Percentiles rank a stretch among this genome's conserved stretches.
Conservation (phyloP, 2,113 vertebrate species). For the Benitochromis conjunctus region DNA sequence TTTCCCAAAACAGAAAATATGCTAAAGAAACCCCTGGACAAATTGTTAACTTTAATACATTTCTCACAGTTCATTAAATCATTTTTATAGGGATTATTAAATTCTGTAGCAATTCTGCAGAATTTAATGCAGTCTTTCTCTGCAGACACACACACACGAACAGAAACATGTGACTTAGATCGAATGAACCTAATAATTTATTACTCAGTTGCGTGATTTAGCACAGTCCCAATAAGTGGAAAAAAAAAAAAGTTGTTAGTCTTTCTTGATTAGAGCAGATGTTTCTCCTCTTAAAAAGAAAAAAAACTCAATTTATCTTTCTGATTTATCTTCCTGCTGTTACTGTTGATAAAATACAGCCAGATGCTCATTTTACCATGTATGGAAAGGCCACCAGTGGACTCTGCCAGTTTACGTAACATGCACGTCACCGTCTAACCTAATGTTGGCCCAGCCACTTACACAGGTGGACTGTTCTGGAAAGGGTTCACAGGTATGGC, state of each 20-base stretch:
- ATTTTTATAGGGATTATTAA: background rate
- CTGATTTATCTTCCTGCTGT: slow-evolving; percentile 37
- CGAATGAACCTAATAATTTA: slow-evolving; percentile 10
- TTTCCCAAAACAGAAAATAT: background rate
- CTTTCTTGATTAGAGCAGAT: slow-evolving; percentile 60
- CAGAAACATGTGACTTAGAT: background rate
- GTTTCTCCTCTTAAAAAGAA: slow-evolving; percentile 39
- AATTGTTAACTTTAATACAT: background rate
- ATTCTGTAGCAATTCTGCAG: background rate
- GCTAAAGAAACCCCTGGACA: background rate
- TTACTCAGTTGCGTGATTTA: slow-evolving; percentile 17
- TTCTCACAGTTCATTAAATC: background rate
- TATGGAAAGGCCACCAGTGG: slow-evolving; percentile 22
- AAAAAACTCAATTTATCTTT: slow-evolving; percentile 29
- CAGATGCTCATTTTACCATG: slow-evolving; percentile 19
- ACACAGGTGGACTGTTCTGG: slow-evolving; percentile 38
- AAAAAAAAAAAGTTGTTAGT: slow-evolving; percentile 34
- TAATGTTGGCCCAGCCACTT: slow-evolving; percentile 22
- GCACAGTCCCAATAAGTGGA: slow-evolving; percentile 11
- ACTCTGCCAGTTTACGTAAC: slow-evolving; percentile 27
- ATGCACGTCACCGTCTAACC: slow-evolving; percentile 20
- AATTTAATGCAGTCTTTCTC: background rate
- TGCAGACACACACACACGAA: background rate
- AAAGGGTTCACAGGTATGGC: slow-evolving; percentile 1
- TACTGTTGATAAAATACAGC: slow-evolving; percentile 45